Evolutionary conservation across 2,888 invertebrate species (phyloP).

Genomic region (Torymus auratus): DNA sequence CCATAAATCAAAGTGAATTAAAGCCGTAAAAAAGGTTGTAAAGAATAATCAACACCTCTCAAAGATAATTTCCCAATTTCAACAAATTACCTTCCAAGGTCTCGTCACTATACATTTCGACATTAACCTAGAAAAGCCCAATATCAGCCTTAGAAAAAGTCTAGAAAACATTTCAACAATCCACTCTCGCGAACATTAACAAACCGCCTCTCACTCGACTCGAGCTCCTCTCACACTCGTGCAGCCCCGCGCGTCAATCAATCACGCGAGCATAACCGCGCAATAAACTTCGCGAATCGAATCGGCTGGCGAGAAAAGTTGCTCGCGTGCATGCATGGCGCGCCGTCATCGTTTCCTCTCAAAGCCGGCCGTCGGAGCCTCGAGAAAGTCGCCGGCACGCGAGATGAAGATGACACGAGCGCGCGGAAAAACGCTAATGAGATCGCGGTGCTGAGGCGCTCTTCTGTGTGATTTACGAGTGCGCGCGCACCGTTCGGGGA

Average conservation of each 20-base stretch:
- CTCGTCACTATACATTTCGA: no score
- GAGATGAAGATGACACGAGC: slow-evolving; percentile 37
- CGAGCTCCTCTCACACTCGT: background rate
- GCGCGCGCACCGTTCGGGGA: no score
- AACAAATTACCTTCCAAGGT: no score
- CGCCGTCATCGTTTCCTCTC: slow-evolving; percentile 35
- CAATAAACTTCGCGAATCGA: slow-evolving; percentile 17
- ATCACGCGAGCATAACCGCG: background rate
- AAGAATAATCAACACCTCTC: no score
- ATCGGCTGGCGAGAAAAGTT: slow-evolving; percentile 3
- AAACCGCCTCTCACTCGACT: background rate
- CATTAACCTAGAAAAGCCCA: no score
- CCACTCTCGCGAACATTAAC: background rate
- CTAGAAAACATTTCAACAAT: background rate
- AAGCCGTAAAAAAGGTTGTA: no score
- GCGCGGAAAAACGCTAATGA: no score
- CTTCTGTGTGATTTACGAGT: no score
- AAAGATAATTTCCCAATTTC: no score
- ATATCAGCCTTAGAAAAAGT: no score
- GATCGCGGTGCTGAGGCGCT: no score
- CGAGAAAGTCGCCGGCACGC: slow-evolving; percentile 14
- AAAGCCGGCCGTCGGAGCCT: background rate
- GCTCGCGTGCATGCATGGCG: slow-evolving; percentile 9
- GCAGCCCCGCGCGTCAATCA: background rate
- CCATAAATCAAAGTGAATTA: no score